phyloP scores from a whole-genome alignment of 2,113 vertebrate species.

The Calidris pugnax region DNA sequence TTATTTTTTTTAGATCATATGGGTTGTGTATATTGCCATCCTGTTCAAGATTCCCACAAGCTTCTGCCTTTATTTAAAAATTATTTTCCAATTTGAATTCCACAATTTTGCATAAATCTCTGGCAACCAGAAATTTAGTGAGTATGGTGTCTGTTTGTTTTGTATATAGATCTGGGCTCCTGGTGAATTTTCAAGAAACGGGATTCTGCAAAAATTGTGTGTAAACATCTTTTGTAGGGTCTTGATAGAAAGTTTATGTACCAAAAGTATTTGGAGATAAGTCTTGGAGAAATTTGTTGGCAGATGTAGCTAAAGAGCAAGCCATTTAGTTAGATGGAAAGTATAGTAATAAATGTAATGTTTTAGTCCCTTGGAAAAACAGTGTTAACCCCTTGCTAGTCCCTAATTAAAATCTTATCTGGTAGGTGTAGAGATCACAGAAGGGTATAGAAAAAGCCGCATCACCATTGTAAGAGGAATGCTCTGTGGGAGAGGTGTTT shows the following conservation, averaged over 20 bases:
- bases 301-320: background rate
- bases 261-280: background rate
- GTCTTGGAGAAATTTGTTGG: background rate
- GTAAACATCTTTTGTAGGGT: background rate
- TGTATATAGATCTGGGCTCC: background rate
- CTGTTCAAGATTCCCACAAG: background rate
- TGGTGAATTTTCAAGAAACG: background rate
- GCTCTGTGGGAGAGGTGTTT: background rate
- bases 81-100: background rate
- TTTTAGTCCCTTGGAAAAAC: background rate
- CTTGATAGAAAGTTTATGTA: background rate
- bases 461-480: background rate
- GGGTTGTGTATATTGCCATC: background rate
- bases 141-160: background rate
- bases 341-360: background rate
- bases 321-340: background rate
- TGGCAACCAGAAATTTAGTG: background rate
- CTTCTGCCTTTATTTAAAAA: background rate
- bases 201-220: background rate
- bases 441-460: background rate
- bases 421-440: background rate
- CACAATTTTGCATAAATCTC: background rate
- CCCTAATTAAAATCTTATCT: background rate
- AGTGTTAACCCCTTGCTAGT: background rate
- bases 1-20: background rate